These are phyloP conservation scores for Bradypus variegatus DNA, from an alignment of 2,797 vertebrate species.

Conservation along the genomic window DNA sequence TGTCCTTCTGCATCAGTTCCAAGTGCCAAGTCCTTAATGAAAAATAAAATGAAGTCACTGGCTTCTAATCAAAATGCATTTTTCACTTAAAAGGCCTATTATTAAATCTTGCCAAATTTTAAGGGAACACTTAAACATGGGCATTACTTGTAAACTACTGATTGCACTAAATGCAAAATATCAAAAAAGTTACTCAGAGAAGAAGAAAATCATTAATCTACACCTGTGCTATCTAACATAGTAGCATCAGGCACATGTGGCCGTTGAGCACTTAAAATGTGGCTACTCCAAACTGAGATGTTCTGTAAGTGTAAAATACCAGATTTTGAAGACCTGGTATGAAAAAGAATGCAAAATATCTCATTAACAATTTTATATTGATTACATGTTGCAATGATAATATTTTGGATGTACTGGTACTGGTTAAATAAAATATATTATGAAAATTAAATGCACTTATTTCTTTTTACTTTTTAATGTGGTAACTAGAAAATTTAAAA, in stretches of 20 bases:
- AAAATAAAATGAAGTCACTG: slow-evolving; percentile 26
- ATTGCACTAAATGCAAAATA: slow-evolving; percentile 21
- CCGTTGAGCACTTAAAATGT: background rate
- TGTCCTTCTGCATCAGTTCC: slow-evolving; percentile 88
- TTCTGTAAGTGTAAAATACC: background rate
- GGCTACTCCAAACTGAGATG: background rate
- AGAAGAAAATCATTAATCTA: background rate
- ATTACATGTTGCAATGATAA: background rate
- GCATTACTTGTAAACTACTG: background rate
- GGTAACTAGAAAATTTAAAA: background rate
- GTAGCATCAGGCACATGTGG: background rate
- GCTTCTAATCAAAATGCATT: background rate
- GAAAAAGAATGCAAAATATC: background rate
- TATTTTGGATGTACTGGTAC: background rate
- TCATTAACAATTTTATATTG: slow-evolving; percentile 17
- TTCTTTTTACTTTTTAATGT: slow-evolving; percentile 22
- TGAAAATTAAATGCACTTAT: background rate
- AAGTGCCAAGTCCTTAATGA: slow-evolving; percentile 86
- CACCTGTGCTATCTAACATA: background rate
- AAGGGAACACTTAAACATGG: slow-evolving; percentile 18
- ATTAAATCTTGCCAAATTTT: slow-evolving; percentile 25
- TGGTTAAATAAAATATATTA: background rate
- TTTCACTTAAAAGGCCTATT: background rate
- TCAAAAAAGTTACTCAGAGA: slow-evolving; percentile 21
- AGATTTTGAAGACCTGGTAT: slow-evolving; percentile 5